A percentile compares a stretch with the other conserved stretches of the same genome.
Conservation (phyloP, 1,140 invertebrate species). For the Meloidogyne chitwoodi region DNA sequence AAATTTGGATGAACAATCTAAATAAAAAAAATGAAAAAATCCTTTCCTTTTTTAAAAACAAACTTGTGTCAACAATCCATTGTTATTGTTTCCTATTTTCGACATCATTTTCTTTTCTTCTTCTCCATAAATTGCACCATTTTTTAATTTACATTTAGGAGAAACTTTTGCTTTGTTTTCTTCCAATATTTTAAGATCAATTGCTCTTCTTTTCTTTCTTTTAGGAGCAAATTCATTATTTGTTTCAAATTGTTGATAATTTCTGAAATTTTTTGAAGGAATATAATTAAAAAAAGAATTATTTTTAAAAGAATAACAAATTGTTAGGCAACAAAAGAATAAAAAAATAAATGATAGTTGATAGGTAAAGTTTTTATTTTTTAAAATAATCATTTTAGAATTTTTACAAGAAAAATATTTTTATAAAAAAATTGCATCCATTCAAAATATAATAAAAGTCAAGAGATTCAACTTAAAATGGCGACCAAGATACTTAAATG, state of each 20-base stretch:
- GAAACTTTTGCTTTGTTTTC: neutral
- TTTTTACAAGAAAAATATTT: no score
- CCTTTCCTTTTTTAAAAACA: neutral
- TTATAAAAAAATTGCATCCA: no score
- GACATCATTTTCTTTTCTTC: neutral
- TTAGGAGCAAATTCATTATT: neutral
- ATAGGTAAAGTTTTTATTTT: no score
- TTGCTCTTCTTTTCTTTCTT: slow-evolving; percentile 6
- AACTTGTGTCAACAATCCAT: neutral
- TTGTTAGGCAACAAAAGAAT: no score
- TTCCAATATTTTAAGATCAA: slow-evolving; percentile 6
- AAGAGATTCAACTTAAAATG: no score
- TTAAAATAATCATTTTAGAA: no score
- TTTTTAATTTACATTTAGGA: neutral
- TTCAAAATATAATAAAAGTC: no score
- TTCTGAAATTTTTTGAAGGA: neutral
- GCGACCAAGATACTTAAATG: no score
- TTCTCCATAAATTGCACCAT: neutral
- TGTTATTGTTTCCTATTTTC: neutral
- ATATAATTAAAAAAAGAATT: neutral
- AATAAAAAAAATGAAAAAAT: neutral
- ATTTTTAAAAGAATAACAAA: no score
- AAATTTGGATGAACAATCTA: slow-evolving; percentile 51
- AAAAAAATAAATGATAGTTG: no score
- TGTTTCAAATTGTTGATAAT: neutral